These are phyloP conservation scores for Chrysopilus asiliformis DNA, from an alignment of 2,888 invertebrate genomes.

Conservation along the genomic window DNA sequence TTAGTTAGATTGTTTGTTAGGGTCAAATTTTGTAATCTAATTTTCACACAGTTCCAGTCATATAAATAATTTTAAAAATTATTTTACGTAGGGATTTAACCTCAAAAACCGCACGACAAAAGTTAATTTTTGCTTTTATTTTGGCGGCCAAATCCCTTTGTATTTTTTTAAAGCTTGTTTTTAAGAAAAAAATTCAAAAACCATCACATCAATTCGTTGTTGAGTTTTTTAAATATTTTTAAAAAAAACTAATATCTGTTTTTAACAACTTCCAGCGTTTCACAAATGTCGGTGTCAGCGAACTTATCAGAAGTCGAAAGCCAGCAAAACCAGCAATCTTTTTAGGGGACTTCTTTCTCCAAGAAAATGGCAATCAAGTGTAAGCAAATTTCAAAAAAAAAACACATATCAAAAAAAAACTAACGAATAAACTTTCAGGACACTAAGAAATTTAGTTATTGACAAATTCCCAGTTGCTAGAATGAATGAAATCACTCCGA, in stretches of 20 bases:
- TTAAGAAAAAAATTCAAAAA: too few species aligned
- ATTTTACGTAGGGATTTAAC: too few species aligned
- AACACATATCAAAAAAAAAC: not conserved
- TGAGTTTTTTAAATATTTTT: not conserved
- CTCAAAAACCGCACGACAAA: too few species aligned
- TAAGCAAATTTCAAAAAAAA: conserved; percentile 2
- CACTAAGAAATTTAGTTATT: conserved; percentile 11
- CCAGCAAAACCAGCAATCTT: conserved; percentile 3
- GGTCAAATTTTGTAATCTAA: too few species aligned
- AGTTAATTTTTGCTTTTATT: too few species aligned
- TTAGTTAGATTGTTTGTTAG: too few species aligned
- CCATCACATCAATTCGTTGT: too few species aligned
- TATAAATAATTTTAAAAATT: too few species aligned
- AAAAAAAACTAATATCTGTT: not conserved
- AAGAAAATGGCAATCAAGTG: conserved; percentile 11
- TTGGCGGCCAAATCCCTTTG: too few species aligned
- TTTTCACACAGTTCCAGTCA: too few species aligned
- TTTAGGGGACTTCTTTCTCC: conserved; percentile 8
- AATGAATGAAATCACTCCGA: conserved; percentile 10
- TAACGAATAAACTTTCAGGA: conserved; percentile 3
- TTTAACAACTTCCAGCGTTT: conserved; percentile 8
- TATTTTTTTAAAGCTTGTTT: too few species aligned
- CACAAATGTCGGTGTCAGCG: conserved; percentile 12
- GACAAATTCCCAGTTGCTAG: conserved; percentile 8
- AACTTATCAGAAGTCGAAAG: conserved; percentile 6